Conservation (phyloP, 2,888 invertebrate genomes). For the Amiota minor region DNA sequence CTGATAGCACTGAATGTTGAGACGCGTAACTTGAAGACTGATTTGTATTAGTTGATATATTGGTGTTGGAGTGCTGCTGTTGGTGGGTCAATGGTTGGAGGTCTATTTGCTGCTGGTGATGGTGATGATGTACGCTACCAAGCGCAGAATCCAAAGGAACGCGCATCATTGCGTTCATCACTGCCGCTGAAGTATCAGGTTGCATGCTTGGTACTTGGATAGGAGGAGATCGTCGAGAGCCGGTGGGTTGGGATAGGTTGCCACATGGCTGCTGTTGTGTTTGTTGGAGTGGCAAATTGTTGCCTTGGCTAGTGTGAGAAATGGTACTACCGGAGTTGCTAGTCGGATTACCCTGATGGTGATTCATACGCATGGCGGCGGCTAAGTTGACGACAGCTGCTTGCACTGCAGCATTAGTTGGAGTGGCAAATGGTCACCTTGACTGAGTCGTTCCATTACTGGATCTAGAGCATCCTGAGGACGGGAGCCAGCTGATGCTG, state of each 20-base stretch:
- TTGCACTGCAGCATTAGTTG: constrained; percentile 78
- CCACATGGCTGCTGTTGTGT: constrained; percentile 34
- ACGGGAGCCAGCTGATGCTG: constrained; percentile 53
- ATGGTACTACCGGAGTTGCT: constrained; percentile 37
- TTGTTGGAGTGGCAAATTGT: constrained; percentile 23
- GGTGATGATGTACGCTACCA: constrained; percentile 48
- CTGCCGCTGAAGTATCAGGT: constrained; percentile 58
- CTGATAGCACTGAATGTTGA: constrained; percentile 24
- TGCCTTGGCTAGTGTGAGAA: constrained; percentile 13
- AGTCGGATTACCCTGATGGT: constrained; percentile 40
- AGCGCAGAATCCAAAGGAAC: constrained; percentile 72
- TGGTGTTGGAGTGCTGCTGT: constrained; percentile 40
- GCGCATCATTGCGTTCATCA: constrained; percentile 77
- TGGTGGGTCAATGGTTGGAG: constrained; percentile 39
- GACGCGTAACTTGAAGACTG: not conserved
- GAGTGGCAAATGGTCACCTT: no score
- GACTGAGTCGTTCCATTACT: constrained; percentile 50
- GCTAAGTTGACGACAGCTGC: constrained; percentile 85
- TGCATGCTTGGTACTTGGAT: constrained; percentile 52
- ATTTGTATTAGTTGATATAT: constrained; percentile 39
- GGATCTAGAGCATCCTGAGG: constrained; percentile 69
- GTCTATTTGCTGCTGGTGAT: constrained; percentile 40
- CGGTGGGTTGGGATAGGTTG: constrained; percentile 41
- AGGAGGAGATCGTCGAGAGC: constrained; percentile 63
- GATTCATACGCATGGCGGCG: constrained; percentile 82